phyloP scores from a whole-genome alignment of 2,888 invertebrate genomes.

The Plagodis pulveraria region DNA sequence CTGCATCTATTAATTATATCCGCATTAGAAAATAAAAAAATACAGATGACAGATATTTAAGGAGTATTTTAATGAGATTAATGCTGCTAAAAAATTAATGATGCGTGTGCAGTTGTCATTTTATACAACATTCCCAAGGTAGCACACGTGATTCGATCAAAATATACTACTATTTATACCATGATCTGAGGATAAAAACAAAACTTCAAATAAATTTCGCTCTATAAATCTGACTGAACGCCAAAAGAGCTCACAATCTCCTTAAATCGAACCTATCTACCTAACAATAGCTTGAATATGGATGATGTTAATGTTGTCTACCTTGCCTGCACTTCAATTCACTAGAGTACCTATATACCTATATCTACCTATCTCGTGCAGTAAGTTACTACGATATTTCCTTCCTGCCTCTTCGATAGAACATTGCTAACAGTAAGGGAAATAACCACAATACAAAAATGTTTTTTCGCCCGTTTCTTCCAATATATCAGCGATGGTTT shows the following conservation, averaged over 20 bases:
- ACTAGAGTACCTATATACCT: conserved; percentile 8
- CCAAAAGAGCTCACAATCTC: conserved; percentile 3
- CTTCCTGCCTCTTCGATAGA: conserved; percentile 7
- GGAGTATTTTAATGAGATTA: too few species aligned
- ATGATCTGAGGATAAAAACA: neutral
- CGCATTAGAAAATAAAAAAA: too few species aligned
- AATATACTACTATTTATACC: too few species aligned
- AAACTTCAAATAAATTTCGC: neutral
- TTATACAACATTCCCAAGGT: too few species aligned
- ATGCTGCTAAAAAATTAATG: too few species aligned
- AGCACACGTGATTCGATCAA: too few species aligned
- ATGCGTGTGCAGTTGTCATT: too few species aligned
- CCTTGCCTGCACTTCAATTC: conserved; percentile 22
- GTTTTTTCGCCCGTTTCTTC: too few species aligned
- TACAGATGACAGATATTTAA: too few species aligned
- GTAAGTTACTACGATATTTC: conserved; percentile 12
- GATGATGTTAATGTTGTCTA: conserved; percentile 15
- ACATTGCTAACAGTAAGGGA: neutral
- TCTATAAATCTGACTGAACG: conserved; percentile 5
- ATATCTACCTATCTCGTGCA: conserved; percentile 6
- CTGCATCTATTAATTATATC: too few species aligned
- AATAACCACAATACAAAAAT: neutral
- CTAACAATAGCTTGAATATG: conserved; percentile 11
- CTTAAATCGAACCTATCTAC: neutral
- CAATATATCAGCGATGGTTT: too few species aligned